Evolutionary conservation across 2,113 vertebrate species (phyloP), one percentile per base, ranked within the genome.

Genomic region (Psittacula cyanocephala): DNA sequence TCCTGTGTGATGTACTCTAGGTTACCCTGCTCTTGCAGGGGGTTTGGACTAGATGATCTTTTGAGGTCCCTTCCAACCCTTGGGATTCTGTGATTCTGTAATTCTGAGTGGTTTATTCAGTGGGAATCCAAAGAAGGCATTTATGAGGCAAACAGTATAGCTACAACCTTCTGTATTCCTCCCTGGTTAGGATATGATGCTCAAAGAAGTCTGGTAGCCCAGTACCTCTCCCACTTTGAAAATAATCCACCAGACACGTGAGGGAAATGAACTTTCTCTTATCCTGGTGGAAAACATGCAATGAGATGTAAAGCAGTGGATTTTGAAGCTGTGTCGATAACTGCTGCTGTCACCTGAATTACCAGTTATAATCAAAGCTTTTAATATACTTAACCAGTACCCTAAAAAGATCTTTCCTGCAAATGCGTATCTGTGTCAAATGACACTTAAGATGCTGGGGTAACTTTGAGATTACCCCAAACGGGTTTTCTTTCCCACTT

Each of bases 111-210:
- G 5, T 20, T 91, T 37, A 49, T 27, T 44, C 39, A 19, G 16
- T 55, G 18, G 27, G 16, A 64, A 76, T 24, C 24, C 13, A 27
- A 33, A 19, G 13, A n/a, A 37, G 3, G 13, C 86, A 25, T 81
- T 86, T 72, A 7, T 44, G 57, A 78, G 31, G 24, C 50, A 53
- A 88, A 27, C 6, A 4, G 13, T 11, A 2, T 0, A 68, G 13
- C 24, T 55, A 39, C 20, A 49, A 49, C 15, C 22, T 85, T 24
- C 41, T 76, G 17, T 4, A 3, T 33, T 67, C 39, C 31, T 90
- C 11, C 19, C 24, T 0, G 0, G 41, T 19, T 44, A 35, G 20
- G 9, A 6, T 65, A 22, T 6, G 16, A 43, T 53, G 28, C 28
- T 80, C 8, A 24, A 22, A 55, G 46, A 31, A 25, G 8, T 49